These are phyloP conservation scores for Dynastes maya DNA, from an alignment of 2,888 invertebrate genomes.

Conservation along the genomic window DNA sequence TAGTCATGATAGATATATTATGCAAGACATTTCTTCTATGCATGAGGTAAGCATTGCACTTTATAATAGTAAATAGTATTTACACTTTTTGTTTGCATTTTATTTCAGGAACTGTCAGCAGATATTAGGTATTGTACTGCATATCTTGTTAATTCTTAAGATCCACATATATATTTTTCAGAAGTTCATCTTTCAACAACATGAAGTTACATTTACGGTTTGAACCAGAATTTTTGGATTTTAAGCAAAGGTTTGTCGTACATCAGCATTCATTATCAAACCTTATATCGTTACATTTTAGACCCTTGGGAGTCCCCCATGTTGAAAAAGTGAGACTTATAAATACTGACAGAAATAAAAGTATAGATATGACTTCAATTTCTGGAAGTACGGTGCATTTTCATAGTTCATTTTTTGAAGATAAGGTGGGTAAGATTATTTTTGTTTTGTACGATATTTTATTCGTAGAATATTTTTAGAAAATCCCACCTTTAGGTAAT, in stretches of 20 bases:
- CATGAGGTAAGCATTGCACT: slow-evolving; percentile 69
- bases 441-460: slow-evolving; percentile 9
- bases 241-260: slow-evolving; percentile 75
- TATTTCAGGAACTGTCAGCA: slow-evolving; percentile 67
- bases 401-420: slow-evolving; percentile 97
- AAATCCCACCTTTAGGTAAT: slow-evolving; percentile 91
- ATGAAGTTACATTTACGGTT: slow-evolving; percentile 73
- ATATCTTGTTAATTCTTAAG: not conserved
- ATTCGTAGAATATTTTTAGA: slow-evolving; percentile 72
- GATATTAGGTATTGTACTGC: slow-evolving; percentile 63
- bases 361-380: slow-evolving; percentile 93
- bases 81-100: slow-evolving; percentile 34
- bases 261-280: not conserved
- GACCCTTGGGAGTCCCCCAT: slow-evolving; percentile 90
- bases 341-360: slow-evolving; percentile 89
- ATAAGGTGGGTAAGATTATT: slow-evolving; percentile 79
- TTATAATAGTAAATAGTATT: not conserved
- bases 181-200: slow-evolving; percentile 60
- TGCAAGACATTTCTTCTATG: slow-evolving; percentile 76
- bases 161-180: slow-evolving; percentile 35
- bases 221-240: slow-evolving; percentile 80
- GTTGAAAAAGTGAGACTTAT: slow-evolving; percentile 89
- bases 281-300: slow-evolving; percentile 66
- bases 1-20: slow-evolving; percentile 81
- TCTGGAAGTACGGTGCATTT: slow-evolving; percentile 96